Base-by-base conservation (phyloP, 2,113 vertebrate species). In the Chaetops frenatus region DNA sequence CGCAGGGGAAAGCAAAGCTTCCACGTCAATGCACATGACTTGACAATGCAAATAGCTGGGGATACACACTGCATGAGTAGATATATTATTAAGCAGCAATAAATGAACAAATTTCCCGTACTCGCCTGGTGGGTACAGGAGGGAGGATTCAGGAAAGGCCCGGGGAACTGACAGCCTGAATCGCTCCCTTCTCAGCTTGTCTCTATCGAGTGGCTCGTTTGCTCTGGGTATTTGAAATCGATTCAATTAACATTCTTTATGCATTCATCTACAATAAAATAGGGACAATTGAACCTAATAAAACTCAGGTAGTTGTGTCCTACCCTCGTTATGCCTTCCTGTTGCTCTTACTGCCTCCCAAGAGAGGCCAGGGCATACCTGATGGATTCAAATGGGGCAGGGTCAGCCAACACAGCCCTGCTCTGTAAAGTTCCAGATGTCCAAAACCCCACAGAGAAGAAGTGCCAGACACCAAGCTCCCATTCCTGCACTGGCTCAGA, bases 81-180 rank as follows among this genome's bases (percentile, higher is more conserved):
- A n/a, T 97, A 54, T 96, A 97, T 97, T 97, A 97, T 97, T 97
- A 96, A 97, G 85, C 91, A 97, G 96, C 79, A 93, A 88, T 96
- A 97, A 96, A 96, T 80, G 95, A 97, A 82, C 8, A 12, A 92
- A 88, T 95, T 97, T 97, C 97, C 96, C 25, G 40, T 83, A 93
- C 86, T 95, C 0, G 50, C 91, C 76, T 56, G 61, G 88, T 95
- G 82, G 61, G 86, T 21, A 67, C 15, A 29, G 76, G 76, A 91
- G 73, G 83, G 85, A 85, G 48, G 76, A 74, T 81, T 58, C 87
- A 90, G 88, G 77, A 93, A 86, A 72, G 79, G 90, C 74, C 58
- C 3, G 0, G 21, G 44, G 48, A 95, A 4, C 44, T 5, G 24
- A 54, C 69, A 95, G 79, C 85, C 61, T 76, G 82, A 47, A 19